Percentiles rank a stretch among this genome's conserved stretches.
These are phyloP conservation scores for Falcunculus frontatus DNA, from an alignment of 2,113 vertebrate genomes.

Conservation along the genomic window DNA sequence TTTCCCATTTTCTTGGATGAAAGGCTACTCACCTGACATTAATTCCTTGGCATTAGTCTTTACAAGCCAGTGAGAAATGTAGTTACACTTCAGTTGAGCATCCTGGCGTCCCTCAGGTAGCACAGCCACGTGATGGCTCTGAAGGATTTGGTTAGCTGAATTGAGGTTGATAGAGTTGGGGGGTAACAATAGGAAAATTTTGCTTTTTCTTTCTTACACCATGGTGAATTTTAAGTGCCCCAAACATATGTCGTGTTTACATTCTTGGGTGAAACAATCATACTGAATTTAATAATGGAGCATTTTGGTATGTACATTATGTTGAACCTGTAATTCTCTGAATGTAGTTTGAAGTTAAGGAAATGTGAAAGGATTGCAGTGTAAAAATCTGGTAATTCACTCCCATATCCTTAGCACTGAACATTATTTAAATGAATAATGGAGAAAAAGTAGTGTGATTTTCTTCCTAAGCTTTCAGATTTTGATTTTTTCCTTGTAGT, in stretches of 20 bases:
- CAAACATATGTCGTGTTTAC: fast-evolving
- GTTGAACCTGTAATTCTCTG: not conserved
- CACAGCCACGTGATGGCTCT: not conserved
- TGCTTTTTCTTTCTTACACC: not conserved
- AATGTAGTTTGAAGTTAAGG: not conserved
- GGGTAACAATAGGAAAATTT: fast-evolving
- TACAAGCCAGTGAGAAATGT: not conserved
- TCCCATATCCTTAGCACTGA: not conserved
- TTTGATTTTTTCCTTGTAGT: not conserved
- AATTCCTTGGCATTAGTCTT: not conserved
- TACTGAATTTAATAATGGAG: not conserved
- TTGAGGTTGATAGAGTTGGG: not conserved
- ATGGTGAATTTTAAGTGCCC: not conserved
- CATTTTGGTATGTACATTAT: not conserved
- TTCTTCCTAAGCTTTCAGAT: not conserved
- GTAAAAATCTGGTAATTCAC: not conserved
- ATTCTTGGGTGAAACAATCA: not conserved
- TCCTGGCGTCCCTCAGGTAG: not conserved
- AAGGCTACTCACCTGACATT: not conserved
- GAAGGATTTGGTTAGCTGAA: not conserved
- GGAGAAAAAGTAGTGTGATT: not conserved
- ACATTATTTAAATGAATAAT: not conserved
- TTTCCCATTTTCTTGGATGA: not conserved
- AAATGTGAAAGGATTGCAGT: not conserved
- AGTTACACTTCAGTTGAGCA: not conserved